Conservation (phyloP, 2,797 vertebrate genomes). For the Clarias pachynema region DNA sequence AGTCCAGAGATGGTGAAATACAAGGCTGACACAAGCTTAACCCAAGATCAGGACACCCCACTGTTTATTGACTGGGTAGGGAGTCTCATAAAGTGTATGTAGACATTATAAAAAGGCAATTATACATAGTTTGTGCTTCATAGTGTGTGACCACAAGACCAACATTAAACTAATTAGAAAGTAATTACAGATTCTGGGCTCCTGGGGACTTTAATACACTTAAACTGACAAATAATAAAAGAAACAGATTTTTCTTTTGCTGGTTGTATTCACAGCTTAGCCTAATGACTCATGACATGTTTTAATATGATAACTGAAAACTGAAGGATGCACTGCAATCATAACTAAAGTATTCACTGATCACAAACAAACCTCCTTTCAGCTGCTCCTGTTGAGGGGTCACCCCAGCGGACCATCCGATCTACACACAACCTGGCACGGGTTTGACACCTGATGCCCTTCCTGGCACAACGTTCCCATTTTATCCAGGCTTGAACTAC, state of each 20-base stretch:
- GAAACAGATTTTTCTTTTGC: neutral
- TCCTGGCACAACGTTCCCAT: no score
- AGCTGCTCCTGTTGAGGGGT: no score
- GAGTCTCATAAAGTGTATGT: neutral
- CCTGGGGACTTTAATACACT: neutral
- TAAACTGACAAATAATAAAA: neutral
- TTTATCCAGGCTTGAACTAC: no score
- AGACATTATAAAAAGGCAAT: constrained; percentile 4
- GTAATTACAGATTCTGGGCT: neutral
- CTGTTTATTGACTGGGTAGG: neutral
- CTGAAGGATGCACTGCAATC: neutral
- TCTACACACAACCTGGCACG: no score
- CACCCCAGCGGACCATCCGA: no score
- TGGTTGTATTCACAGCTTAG: neutral
- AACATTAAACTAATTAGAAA: constrained; percentile 11
- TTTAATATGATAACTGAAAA: neutral
- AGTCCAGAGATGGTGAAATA: neutral
- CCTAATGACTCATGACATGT: neutral
- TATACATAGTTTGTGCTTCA: neutral
- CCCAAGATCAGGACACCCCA: neutral
- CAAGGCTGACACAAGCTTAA: neutral
- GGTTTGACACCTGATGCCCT: no score
- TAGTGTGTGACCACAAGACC: neutral
- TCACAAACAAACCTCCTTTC: no score
- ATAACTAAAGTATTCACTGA: neutral